Evolutionary conservation across 2,888 invertebrate species (phyloP).

Genomic region (Idaea aversata): DNA sequence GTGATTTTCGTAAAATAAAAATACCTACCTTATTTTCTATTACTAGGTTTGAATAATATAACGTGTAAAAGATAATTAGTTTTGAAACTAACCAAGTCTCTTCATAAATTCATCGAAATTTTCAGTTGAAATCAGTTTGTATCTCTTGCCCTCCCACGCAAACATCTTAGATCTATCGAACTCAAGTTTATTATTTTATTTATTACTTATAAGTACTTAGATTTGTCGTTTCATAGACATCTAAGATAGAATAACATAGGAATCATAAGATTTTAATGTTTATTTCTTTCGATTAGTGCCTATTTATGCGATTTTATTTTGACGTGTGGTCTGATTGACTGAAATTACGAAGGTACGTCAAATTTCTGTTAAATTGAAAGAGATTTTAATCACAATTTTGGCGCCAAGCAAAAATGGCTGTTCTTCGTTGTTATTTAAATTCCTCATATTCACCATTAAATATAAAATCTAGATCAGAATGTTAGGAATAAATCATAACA

Average conservation of each 20-base stretch:
- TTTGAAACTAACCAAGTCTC: conserved; percentile 79
- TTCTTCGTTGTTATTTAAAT: too few relatives aligned
- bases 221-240: too few relatives aligned
- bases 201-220: background rate
- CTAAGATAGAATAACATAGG: too few relatives aligned
- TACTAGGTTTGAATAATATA: too few relatives aligned
- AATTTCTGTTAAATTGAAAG: too few relatives aligned
- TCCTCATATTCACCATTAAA: too few relatives aligned
- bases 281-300: conserved; percentile 5
- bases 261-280: background rate
- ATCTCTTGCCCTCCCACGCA: conserved; percentile 81
- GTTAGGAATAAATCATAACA: too few relatives aligned
- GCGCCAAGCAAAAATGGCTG: too few relatives aligned
- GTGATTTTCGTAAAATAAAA: too few relatives aligned
- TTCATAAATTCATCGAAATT: conserved; percentile 93
- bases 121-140: conserved; percentile 86
- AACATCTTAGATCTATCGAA: conserved; percentile 24
- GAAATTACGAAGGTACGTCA: background rate
- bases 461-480: too few relatives aligned
- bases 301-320: conserved; percentile 1
- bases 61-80: background rate
- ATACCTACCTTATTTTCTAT: too few relatives aligned
- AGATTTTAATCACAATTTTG: too few relatives aligned
- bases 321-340: background rate
- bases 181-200: background rate